Evolutionary conservation across 2,113 vertebrate genomes (phyloP).

Genomic region (Loxodonta africana): DNA sequence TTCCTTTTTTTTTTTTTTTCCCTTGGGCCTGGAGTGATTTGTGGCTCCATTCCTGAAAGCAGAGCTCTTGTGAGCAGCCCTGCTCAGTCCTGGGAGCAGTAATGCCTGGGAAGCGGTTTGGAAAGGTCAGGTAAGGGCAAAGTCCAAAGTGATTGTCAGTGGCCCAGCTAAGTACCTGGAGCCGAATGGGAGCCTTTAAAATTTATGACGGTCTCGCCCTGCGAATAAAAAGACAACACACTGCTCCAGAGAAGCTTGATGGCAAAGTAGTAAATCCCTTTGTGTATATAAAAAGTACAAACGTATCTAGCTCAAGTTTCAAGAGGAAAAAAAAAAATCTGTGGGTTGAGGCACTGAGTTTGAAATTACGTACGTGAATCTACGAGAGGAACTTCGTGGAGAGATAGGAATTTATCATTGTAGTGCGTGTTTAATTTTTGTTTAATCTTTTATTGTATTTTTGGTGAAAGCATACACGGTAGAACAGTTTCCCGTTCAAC

Average conservation of each 20-base stretch:
- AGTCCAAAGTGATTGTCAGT: slow-evolving; percentile 86
- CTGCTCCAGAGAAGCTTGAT: slow-evolving; percentile 85
- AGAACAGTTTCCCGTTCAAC: neutral
- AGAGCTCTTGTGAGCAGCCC: slow-evolving; percentile 61
- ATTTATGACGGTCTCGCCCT: slow-evolving; percentile 86
- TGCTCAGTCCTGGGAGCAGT: slow-evolving; percentile 73
- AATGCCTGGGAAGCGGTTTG: slow-evolving; percentile 80
- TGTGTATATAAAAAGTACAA: slow-evolving; percentile 82
- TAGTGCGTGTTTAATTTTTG: neutral
- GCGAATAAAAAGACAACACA: slow-evolving; percentile 84
- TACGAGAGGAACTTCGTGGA: neutral
- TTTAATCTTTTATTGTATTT: neutral
- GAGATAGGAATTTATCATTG: neutral
- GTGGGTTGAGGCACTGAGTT: neutral
- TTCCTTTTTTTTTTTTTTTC: neutral
- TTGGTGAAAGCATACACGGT: neutral
- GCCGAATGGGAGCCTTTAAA: slow-evolving; percentile 85
- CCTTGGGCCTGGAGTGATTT: neutral
- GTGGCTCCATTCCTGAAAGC: slow-evolving; percentile 65
- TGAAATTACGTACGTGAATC: neutral
- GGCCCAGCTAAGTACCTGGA: slow-evolving; percentile 82
- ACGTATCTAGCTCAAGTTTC: slow-evolving; percentile 80
- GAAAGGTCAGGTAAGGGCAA: slow-evolving; percentile 86
- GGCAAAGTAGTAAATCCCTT: slow-evolving; percentile 87
- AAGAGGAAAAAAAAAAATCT: slow-evolving; percentile 56